phyloP scores from a whole-genome alignment of 2,113 vertebrate species.

The Microtus ochrogaster region DNA sequence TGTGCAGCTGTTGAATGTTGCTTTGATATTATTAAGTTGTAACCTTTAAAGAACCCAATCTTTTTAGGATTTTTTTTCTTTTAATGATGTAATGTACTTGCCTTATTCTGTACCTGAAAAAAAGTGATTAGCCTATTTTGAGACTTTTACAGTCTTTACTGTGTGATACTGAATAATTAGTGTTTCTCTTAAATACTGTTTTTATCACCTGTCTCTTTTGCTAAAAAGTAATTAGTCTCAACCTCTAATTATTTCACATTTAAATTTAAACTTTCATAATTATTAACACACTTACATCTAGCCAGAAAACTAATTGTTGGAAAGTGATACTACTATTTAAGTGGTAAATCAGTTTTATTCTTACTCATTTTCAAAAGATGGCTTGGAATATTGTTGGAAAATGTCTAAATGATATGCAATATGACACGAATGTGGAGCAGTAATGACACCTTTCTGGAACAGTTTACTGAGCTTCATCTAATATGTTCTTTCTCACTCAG shows the following conservation, averaged over 20 bases:
- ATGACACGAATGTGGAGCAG: conserved; percentile 31
- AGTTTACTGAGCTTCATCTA: conserved; percentile 26
- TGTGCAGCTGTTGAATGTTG: background rate
- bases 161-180: conserved; percentile 66
- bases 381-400: conserved; percentile 57
- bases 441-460: conserved; percentile 3
- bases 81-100: conserved; percentile 33
- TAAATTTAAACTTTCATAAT: conserved; percentile 66
- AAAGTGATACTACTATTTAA: conserved; percentile 63
- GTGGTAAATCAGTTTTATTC: conserved; percentile 62
- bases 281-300: conserved; percentile 68
- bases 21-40: conserved; percentile 12
- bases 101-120: conserved; percentile 46
- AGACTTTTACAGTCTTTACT: conserved; percentile 47
- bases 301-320: conserved; percentile 63
- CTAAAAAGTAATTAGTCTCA: conserved; percentile 71
- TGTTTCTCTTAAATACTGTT: conserved; percentile 68
- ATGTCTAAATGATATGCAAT: conserved; percentile 28
- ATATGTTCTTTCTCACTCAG: conserved; percentile 33
- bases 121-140: conserved; percentile 60
- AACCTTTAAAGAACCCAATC: conserved; percentile 33
- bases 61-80: conserved; percentile 17
- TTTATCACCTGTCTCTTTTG: conserved; percentile 72
- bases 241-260: conserved; percentile 77
- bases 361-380: conserved; percentile 57